Base-by-base conservation (phyloP, 2,797 vertebrate genomes). In the Amniataba percoides region DNA sequence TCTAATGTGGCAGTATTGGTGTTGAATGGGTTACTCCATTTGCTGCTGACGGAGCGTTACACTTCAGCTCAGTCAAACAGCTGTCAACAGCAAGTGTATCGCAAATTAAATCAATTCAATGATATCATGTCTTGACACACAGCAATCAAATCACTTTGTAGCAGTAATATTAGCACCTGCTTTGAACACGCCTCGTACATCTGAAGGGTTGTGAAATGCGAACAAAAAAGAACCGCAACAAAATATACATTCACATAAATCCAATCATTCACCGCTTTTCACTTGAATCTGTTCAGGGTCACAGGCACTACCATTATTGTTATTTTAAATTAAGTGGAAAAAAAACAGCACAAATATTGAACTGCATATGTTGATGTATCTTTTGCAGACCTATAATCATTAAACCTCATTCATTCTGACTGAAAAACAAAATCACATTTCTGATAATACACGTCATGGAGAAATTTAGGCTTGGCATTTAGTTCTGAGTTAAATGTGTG, bases 41-140 rank as follows among this genome's bases (percentile, higher is more conserved):
- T 84, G 82, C 77, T 71, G 82, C 80, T 87, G 89, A 82, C 80
- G 75, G 87, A 85, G 84, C 74, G 65, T 88, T 80, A 79, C 74
- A 71, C 71, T 87, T 75, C 71, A 82, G 74, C 68, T 86, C 87
- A 71, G 83, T 81, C 83, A 89, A 89, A 89, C 80, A 86, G 84
- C 84, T 85, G 88, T 82, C 84, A 87, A 71, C 66, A 72, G 79
- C 19, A 39, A 83, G 82, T 80, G 68, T 83, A 80, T 83, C 52
- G 14, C 83, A 85, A 85, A 91, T 89, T 78, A 81, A 89, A 87
- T 87, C 86, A 89, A 82, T 77, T 81, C 79, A 79, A 23, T 75
- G 74, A 81, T 89, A 86, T 86, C 71, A 79, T 81, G 69, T 75
- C 78, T 84, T 82, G 77, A 85, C 86, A 81, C 73, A 45, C 74